These are phyloP conservation scores for Cryptoprocta ferox DNA, from an alignment of 2,797 vertebrate genomes.

Conservation along the genomic window DNA sequence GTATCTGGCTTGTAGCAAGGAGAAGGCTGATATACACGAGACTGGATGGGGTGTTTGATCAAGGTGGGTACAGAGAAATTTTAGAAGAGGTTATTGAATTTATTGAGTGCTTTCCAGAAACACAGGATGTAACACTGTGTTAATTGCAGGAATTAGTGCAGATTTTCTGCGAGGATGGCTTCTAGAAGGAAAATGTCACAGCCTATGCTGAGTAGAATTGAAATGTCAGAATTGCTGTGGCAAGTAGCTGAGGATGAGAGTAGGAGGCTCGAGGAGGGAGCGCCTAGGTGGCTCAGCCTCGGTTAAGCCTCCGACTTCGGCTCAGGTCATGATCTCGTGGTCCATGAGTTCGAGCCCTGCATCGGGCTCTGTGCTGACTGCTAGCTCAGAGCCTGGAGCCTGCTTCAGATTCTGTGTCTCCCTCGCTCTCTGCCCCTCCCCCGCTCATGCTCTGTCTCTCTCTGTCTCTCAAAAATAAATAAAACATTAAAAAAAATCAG, in stretches of 20 bases:
- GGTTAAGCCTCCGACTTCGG: too few relatives aligned
- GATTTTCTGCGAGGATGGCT: constrained; percentile 12
- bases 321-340: too few relatives aligned
- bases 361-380: too few relatives aligned
- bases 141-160: not conserved
- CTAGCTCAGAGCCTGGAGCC: too few relatives aligned
- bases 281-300: too few relatives aligned
- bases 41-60: not conserved
- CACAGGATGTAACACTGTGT: not conserved
- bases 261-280: not conserved
- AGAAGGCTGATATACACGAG: not conserved
- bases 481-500: too few relatives aligned
- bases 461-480: too few relatives aligned
- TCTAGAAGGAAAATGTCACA: not conserved
- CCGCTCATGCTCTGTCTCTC: too few relatives aligned
- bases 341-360: too few relatives aligned
- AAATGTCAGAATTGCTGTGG: not conserved
- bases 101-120: not conserved
- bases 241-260: not conserved
- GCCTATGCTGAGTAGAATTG: not conserved
- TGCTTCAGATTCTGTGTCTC: too few relatives aligned
- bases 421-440: too few relatives aligned
- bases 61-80: not conserved
- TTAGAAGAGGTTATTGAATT: not conserved
- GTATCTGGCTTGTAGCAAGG: not conserved